phyloP scores from a whole-genome alignment of 30 jellyfish, hydroid and myxozoan species.

The Hydractinia symbiolongicarpus region DNA sequence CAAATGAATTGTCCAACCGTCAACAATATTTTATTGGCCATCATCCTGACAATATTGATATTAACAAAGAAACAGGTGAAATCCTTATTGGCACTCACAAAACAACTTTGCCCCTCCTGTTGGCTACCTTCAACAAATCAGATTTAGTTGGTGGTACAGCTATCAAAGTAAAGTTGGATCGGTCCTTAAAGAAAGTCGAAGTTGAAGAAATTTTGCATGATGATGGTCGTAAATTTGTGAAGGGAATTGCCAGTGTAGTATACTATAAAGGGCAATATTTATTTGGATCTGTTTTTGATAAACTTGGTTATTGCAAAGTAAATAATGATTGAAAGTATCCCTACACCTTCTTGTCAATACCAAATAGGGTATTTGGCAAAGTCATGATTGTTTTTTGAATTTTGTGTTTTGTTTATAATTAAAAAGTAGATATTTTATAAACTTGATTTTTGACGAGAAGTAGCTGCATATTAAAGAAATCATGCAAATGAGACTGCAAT shows the following conservation, averaged over 20 bases:
- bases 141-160: constrained; percentile 52
- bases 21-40: constrained; percentile 21
- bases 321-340: neutral
- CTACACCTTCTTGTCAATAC: no score
- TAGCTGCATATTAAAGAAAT: no score
- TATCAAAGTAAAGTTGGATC: constrained; percentile 20
- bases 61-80: constrained; percentile 61
- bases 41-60: constrained; percentile 59
- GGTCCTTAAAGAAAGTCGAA: constrained; percentile 31
- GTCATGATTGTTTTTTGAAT: no score
- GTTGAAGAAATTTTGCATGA: constrained; percentile 52
- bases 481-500: no score
- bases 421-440: no score
- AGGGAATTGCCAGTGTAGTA: constrained; percentile 53
- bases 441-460: no score
- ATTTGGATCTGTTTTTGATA: constrained; percentile 72
- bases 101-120: constrained; percentile 20
- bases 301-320: constrained; percentile 59
- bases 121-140: constrained; percentile 38
- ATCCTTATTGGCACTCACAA: constrained; percentile 48
- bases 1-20: constrained; percentile 17
- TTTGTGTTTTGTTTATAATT: no score
- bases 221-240: constrained; percentile 64
- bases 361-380: no score
- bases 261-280: constrained; percentile 47